Evolutionary conservation across 1,140 invertebrate genomes (phyloP).

Genomic region (Galendromus occidentalis): DNA sequence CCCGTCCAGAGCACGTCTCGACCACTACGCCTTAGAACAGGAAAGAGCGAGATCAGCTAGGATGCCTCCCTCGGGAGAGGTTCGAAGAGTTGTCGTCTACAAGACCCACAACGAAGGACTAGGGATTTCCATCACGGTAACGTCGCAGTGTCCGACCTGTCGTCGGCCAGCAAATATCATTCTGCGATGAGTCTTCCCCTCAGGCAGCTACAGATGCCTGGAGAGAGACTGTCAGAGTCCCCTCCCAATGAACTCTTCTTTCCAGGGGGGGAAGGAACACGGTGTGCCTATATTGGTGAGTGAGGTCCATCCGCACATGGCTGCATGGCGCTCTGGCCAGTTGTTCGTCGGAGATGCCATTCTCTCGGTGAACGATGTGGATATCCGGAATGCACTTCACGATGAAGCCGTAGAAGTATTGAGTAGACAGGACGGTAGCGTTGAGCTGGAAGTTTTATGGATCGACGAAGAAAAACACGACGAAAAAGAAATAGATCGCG

Average conservation of each 20-base stretch:
- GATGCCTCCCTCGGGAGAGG: constrained; percentile 31
- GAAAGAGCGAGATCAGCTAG: constrained; percentile 25
- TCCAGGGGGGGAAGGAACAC: constrained; percentile 56
- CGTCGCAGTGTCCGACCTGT: not conserved
- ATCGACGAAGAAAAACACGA: not conserved
- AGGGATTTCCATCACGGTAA: constrained; percentile 54
- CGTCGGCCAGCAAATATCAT: not conserved
- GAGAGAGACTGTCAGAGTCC: no score
- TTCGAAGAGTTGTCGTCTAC: constrained; percentile 31
- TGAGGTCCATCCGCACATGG: constrained; percentile 53
- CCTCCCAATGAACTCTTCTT: not conserved
- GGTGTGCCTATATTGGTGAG: constrained; percentile 67
- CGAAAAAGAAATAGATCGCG: not conserved
- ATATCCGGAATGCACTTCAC: constrained; percentile 44
- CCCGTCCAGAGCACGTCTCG: not conserved
- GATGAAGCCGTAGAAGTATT: constrained; percentile 49
- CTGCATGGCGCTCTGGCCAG: constrained; percentile 43
- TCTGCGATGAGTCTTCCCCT: not conserved
- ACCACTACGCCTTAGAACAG: constrained; percentile 18
- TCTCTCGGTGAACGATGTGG: constrained; percentile 50
- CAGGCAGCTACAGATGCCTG: no score
- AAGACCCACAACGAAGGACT: constrained; percentile 48
- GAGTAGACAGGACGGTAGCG: constrained; percentile 30
- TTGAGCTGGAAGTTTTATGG: not conserved
- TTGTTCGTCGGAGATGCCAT: constrained; percentile 65